These are phyloP conservation scores for Cryptophagus acutangulus DNA, from an alignment of 2,888 invertebrate genomes.

Conservation along the genomic window DNA sequence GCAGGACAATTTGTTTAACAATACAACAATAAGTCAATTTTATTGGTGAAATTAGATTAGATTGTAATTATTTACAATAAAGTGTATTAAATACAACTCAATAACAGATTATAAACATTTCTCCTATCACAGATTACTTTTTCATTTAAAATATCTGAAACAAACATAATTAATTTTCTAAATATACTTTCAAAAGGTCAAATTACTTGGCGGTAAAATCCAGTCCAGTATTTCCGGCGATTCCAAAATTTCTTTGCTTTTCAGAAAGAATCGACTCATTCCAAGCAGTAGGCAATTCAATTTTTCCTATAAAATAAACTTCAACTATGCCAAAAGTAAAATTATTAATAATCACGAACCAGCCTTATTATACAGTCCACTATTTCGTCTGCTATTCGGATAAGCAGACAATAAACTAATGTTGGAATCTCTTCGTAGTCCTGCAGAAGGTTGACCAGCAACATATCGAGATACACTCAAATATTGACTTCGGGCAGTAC, in stretches of 20 bases:
- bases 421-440: conserved; percentile 36
- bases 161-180: background rate
- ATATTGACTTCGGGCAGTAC: conserved; percentile 67
- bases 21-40: no score
- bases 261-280: conserved; percentile 36
- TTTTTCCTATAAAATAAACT: conserved; percentile 25
- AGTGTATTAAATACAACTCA: no score
- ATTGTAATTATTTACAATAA: no score
- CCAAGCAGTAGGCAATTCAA: conserved; percentile 36
- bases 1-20: no score
- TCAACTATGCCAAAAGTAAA: background rate
- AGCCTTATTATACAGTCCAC: conserved; percentile 30
- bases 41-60: no score
- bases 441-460: conserved; percentile 54
- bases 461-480: conserved; percentile 74
- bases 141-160: conserved; percentile 30
- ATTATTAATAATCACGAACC: conserved; percentile 1
- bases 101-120: conserved; percentile 28
- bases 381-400: conserved; percentile 29
- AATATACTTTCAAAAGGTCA: background rate
- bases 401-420: conserved; percentile 31
- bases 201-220: conserved; percentile 41
- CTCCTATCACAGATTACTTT: conserved; percentile 27
- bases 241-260: conserved; percentile 32
- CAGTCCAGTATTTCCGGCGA: conserved; percentile 31